phyloP scores from a whole-genome alignment of 2,888 invertebrate genomes.

The Epinotia brunnichana region DNA sequence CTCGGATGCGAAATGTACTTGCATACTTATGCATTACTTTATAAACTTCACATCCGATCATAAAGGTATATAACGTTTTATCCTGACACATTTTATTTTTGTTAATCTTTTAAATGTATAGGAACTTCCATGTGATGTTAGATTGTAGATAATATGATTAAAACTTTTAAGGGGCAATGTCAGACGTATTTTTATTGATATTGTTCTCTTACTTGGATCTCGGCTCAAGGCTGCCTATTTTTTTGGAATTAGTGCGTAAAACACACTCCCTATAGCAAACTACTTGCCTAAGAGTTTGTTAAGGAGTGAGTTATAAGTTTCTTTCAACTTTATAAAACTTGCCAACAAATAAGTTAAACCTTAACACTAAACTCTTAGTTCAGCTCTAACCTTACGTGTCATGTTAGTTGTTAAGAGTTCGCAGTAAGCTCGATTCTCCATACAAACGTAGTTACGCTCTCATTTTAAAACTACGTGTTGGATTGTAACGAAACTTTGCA shows the following conservation, averaged over 20 bases:
- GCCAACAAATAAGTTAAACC: too few relatives aligned
- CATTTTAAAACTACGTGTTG: too few relatives aligned
- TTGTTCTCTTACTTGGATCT: background rate
- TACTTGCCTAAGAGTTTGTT: background rate
- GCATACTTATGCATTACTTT: background rate
- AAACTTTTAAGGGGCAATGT: background rate
- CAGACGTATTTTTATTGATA: background rate
- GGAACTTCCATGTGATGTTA: constrained; percentile 7
- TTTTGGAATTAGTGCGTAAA: background rate
- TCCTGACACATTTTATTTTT: background rate
- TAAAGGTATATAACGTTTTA: background rate
- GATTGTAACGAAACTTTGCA: too few relatives aligned
- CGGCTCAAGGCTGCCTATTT: background rate
- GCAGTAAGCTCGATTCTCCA: too few relatives aligned
- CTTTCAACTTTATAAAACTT: too few relatives aligned
- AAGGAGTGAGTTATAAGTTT: too few relatives aligned
- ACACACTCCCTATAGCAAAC: background rate
- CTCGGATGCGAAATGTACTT: background rate
- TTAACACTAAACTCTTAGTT: too few relatives aligned
- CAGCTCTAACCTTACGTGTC: too few relatives aligned
- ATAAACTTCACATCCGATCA: background rate
- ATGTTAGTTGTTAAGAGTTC: too few relatives aligned
- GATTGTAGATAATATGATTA: background rate
- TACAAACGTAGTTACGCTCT: too few relatives aligned
- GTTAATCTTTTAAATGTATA: constrained; percentile 3